A percentile compares a stretch with the other conserved stretches of the same genome.
phyloP scores from a whole-genome alignment of 2,888 invertebrate genomes.

The Molorchus minor region DNA sequence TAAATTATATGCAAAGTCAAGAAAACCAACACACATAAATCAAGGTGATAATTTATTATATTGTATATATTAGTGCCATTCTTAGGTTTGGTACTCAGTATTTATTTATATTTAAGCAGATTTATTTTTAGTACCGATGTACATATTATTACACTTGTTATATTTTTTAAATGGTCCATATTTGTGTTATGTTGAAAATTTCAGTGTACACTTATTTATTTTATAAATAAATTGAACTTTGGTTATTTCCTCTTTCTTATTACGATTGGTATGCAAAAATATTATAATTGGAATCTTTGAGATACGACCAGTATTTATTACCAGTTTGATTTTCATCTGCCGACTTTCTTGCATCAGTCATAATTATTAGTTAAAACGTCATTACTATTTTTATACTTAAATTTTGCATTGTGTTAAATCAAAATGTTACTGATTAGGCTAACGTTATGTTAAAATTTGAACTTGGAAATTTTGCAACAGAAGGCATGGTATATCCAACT shows the following conservation, averaged over 20 bases:
- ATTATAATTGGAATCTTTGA: conserved; percentile 40
- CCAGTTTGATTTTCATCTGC: not conserved
- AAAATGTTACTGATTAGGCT: conserved; percentile 1
- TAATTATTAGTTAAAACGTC: too few relatives aligned
- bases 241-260: conserved; percentile 39
- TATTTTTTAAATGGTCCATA: conserved; percentile 18
- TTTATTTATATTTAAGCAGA: not conserved
- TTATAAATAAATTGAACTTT: conserved; percentile 32
- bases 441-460: too few relatives aligned
- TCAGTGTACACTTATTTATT: conserved; percentile 32
- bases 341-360: conserved; percentile 5
- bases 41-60: conserved; percentile 51
- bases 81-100: not conserved
- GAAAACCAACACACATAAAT: conserved; percentile 50
- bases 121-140: conserved; percentile 19
- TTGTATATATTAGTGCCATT: conserved; percentile 38
- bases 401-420: too few relatives aligned
- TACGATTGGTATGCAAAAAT: conserved; percentile 41
- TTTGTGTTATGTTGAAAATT: conserved; percentile 17
- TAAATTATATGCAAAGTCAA: conserved; percentile 76
- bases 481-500: too few relatives aligned
- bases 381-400: too few relatives aligned
- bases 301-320: conserved; percentile 34
- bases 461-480: too few relatives aligned
- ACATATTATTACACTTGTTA: conserved; percentile 18